Evolutionary conservation across 2,888 invertebrate genomes (phyloP), one percentile per base, ranked within the genome.

Genomic region (Eristalis intricaria): DNA sequence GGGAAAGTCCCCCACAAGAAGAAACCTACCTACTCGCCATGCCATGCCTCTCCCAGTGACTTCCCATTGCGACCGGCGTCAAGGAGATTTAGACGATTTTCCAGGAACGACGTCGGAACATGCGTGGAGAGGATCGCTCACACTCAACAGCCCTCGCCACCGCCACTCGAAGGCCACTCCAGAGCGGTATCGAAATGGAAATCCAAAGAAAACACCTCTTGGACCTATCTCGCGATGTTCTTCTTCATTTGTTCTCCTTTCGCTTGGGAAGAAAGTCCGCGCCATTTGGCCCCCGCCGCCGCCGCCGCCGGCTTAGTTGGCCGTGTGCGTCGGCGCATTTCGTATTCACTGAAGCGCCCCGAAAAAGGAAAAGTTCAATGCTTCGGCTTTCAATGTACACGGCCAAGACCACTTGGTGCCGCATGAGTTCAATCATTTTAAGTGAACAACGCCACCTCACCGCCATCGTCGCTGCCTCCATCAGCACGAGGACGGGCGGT

Each of bases 321-420:
- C 38, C 68, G 68, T 68, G 50, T 60, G 38, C 40, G 43, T 56
- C 60, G 65, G 66, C 79, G 69, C 80, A 83, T 84, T 87, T 84
- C 63, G 76, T 80, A 87, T 87, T 84, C 87, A 40, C 23, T 26
- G 38, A 38, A 56, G 76, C 61, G 43, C 66, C 79, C 68, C 71
- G 40, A 83, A 87, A 82, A 84, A 84, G 87, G 84, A 87, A 84
- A 87, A 87, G 84, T 87, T 87, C 78, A 86, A 66, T 84, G 68
- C 71, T 83, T 82, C 71, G 61, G 58, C 50, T 50, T 50, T 50
- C 50, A 50, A 50, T 19, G 50, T 19, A 50, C 50, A 70, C 76
- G 76, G 50, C 70, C 13, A n/a, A 23, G 43, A 32, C 58, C 10
- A 29, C 50, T 32, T 56, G 81, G 76, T 75, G 66, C 60, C 75